phyloP scores from a whole-genome alignment of 2,113 vertebrate species.

The Herpetotheres cachinnans region DNA sequence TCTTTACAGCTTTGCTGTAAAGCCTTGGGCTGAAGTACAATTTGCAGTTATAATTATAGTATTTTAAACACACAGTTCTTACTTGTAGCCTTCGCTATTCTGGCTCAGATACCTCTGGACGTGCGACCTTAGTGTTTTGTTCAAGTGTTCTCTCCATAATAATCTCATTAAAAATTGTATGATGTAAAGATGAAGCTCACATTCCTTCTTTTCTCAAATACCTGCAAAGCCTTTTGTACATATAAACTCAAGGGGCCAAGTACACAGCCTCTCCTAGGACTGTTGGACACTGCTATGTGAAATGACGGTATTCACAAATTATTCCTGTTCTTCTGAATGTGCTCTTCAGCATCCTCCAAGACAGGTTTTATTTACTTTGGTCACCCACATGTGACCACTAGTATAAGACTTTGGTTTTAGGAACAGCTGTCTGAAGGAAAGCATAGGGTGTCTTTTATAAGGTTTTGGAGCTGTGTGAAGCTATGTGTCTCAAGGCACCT shows the following conservation, averaged over 20 bases:
- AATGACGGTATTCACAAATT: background rate
- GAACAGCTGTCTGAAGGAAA: background rate
- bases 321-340: background rate
- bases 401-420: background rate
- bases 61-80: conserved; percentile 26
- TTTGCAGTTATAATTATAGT: conserved; percentile 30
- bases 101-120: background rate
- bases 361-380: background rate
- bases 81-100: background rate
- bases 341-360: background rate
- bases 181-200: background rate
- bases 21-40: conserved; percentile 21
- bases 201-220: background rate
- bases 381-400: background rate
- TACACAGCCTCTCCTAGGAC: background rate
- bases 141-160: conserved; percentile 16
- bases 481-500: background rate
- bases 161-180: conserved; percentile 14
- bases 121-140: background rate
- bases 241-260: background rate
- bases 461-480: background rate
- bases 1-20: conserved; percentile 45
- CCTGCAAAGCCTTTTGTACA: background rate
- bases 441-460: background rate
- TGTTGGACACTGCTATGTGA: background rate